phyloP scores from a whole-genome alignment of 2,797 vertebrate genomes.

The Melanogrammus aeglefinus region DNA sequence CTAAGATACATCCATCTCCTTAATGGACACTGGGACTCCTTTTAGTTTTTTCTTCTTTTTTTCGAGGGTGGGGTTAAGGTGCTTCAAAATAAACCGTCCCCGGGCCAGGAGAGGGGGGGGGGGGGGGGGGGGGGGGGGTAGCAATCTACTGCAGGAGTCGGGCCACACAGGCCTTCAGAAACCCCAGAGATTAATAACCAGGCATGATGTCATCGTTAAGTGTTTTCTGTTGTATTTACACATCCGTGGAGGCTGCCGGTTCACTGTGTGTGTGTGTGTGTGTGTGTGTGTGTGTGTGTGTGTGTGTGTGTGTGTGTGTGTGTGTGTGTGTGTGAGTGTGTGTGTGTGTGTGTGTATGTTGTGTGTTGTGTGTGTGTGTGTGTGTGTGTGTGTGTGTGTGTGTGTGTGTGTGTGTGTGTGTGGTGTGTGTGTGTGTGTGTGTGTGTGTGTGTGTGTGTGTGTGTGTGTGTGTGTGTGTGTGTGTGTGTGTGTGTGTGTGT shows the following conservation, averaged over 20 bases:
- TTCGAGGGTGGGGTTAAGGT: conserved; percentile 42
- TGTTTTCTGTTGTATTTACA: conserved; percentile 81
- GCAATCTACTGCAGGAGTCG: conserved; percentile 38
- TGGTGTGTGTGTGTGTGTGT: conserved; percentile 24
- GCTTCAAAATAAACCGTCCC: conserved; percentile 57
- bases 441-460: conserved; percentile 42
- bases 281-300: neutral
- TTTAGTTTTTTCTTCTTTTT: neutral
- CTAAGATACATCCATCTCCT: conserved; percentile 67
- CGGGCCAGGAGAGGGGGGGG: conserved; percentile 3
- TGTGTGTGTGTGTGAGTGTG: neutral
- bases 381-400: conserved; percentile 46
- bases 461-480: neutral
- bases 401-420: neutral
- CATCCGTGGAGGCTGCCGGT: conserved; percentile 56
- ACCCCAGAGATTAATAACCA: conserved; percentile 72
- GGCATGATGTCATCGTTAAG: conserved; percentile 82
- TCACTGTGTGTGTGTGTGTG: conserved; percentile 48
- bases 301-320: neutral
- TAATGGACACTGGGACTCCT: conserved; percentile 60
- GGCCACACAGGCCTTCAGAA: conserved; percentile 51
- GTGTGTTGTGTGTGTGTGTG: neutral
- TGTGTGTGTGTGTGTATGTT: too few relatives aligned
- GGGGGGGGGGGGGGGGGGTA: neutral
- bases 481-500: neutral